These are phyloP conservation scores for Coendou prehensilis DNA, from an alignment of 2,797 vertebrate genomes.

Conservation along the genomic window DNA sequence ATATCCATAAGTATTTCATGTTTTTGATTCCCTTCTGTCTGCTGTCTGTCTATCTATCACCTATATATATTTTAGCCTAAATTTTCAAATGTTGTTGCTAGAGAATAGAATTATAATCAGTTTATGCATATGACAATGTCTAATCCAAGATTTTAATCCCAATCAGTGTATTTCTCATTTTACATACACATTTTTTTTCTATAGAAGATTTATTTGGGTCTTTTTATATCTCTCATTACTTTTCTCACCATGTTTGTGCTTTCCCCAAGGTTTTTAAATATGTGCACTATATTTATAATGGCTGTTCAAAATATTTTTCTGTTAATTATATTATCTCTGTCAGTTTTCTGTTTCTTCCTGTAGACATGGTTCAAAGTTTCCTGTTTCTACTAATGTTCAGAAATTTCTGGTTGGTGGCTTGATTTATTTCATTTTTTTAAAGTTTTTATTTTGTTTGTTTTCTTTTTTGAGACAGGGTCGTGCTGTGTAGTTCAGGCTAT, in stretches of 20 bases:
- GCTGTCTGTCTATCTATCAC: not conserved
- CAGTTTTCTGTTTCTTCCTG: not conserved
- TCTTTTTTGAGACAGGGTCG: not conserved
- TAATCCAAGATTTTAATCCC: not conserved
- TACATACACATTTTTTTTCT: not conserved
- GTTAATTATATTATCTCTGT: no score
- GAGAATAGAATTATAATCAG: rapidly evolving
- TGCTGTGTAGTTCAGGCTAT: not conserved
- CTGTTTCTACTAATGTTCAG: not conserved
- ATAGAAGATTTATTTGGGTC: not conserved
- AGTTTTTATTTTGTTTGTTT: not conserved
- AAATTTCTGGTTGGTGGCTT: not conserved
- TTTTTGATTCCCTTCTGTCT: not conserved
- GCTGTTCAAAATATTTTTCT: not conserved
- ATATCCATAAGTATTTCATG: not conserved
- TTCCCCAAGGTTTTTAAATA: not conserved
- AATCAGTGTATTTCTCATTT: not conserved
- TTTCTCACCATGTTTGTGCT: rapidly evolving
- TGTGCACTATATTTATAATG: rapidly evolving
- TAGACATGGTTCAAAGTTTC: not conserved
- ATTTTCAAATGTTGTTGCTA: not conserved
- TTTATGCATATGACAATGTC: not conserved
- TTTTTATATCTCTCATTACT: rapidly evolving
- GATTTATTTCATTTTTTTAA: not conserved
- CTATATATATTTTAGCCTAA: not conserved